These are phyloP conservation scores for Melipona quadrifasciata DNA, from an alignment of 1,140 invertebrate species.

Conservation along the genomic window DNA sequence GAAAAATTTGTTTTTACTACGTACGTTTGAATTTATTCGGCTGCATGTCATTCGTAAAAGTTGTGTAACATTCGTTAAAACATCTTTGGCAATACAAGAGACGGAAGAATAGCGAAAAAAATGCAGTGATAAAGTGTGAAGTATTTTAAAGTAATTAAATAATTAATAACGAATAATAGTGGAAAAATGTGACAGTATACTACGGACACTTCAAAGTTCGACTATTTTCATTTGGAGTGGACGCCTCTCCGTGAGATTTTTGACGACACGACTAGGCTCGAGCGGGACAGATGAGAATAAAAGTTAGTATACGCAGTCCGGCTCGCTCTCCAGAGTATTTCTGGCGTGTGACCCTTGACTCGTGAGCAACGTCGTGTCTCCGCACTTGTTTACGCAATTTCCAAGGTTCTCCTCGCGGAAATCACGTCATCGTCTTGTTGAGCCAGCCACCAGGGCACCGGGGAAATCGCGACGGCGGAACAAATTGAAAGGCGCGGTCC, in stretches of 20 bases:
- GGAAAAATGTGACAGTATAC: too few relatives aligned
- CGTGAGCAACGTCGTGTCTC: slow-evolving; percentile 13
- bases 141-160: too few relatives aligned
- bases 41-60: too few relatives aligned
- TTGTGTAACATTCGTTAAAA: too few relatives aligned
- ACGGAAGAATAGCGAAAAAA: too few relatives aligned
- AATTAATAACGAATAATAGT: too few relatives aligned
- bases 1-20: background rate
- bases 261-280: too few relatives aligned
- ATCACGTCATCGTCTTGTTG: slow-evolving; percentile 3
- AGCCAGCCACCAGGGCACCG: background rate
- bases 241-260: background rate
- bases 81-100: too few relatives aligned
- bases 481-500: background rate
- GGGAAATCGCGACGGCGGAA: slow-evolving; percentile 1
- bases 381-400: slow-evolving; percentile 37
- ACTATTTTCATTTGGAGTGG: background rate
- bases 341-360: slow-evolving; percentile 51
- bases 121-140: too few relatives aligned
- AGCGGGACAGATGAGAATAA: slow-evolving; percentile 9
- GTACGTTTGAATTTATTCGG: background rate
- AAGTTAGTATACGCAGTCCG: background rate
- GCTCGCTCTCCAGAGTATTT: slow-evolving; percentile 42
- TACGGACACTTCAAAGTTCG: too few relatives aligned
- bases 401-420: slow-evolving; percentile 20